phyloP scores from a whole-genome alignment of 2,888 invertebrate genomes.

The Brachycybe producta region DNA sequence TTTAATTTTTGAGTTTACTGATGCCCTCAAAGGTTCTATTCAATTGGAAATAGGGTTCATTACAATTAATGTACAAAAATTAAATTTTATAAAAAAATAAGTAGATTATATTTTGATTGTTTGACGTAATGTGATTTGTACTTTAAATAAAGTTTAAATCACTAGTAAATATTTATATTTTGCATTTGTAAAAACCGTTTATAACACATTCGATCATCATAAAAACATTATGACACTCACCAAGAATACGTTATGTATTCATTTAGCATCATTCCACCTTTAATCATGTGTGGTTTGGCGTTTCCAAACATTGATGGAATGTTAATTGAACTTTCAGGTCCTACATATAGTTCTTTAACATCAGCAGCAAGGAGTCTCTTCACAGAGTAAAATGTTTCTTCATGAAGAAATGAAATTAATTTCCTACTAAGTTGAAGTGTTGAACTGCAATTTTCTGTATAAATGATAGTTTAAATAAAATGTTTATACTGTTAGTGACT shows the following conservation, averaged over 20 bases:
- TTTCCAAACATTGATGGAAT: conserved; percentile 14
- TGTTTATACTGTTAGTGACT: too few species aligned
- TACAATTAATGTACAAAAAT: too few species aligned
- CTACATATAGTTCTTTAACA: conserved; percentile 56
- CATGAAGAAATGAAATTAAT: conserved; percentile 32
- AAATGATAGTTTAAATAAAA: neutral
- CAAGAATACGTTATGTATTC: conserved; percentile 61
- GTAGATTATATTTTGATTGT: too few species aligned
- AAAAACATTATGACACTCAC: too few species aligned
- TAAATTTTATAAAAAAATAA: too few species aligned
- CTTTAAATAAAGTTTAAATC: too few species aligned
- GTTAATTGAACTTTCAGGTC: too few species aligned
- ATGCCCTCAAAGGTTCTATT: too few species aligned
- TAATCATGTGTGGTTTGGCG: conserved; percentile 48
- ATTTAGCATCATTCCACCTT: conserved; percentile 70
- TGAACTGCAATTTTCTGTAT: neutral
- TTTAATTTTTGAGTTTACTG: too few species aligned
- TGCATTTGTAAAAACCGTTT: neutral
- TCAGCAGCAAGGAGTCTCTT: conserved; percentile 74
- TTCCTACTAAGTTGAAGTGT: conserved; percentile 27
- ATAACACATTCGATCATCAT: too few species aligned
- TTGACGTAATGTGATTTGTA: too few species aligned
- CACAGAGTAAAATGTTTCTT: conserved; percentile 61
- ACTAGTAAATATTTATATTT: neutral
- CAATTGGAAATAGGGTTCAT: too few species aligned